Base-by-base conservation (phyloP, 2,797 vertebrate genomes). In the Philypnodon macrostomus region DNA sequence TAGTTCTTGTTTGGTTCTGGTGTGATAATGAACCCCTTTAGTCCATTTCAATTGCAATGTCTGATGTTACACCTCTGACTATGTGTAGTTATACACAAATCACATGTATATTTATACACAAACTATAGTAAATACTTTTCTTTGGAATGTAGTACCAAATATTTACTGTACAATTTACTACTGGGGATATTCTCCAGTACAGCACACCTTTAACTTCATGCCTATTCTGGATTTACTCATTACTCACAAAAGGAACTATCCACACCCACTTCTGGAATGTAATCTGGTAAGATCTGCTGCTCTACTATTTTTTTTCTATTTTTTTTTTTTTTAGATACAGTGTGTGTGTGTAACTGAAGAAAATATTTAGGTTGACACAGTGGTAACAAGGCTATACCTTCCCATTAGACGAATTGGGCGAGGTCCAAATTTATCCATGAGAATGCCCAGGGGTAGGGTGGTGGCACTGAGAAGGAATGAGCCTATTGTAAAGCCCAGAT, bases 401-500 rank as follows among this genome's bases (percentile, higher is more conserved):
- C 94, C 94, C 5, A 89, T 2, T 27, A 96, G 88, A n/a, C 94
- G 90, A 1, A 93, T 79, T 0, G 92, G 93, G 32, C 93, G 87
- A 0, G 94, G 94, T 1, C 94, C 93, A 19, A 88, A 92, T 60
- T 50, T 85, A 80, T 91, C 90, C 90, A 91, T 91, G 40, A 92
- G 84, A 42, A 91, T 88, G 2, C 90, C 90, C 0, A 96, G 86
- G 0, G 94, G 94, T 26, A 96, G 77, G 0, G 94, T 95, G 52
- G 93, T 88, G 4, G 94, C 93, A 0, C 93, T 96, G 39, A 96
- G 90, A 61, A 95, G 57, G 50, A 95, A 96, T 19, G 92, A 93
- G 19, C 94, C 94, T 0, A 95, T 92, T 55, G 93, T 95, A 74
- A 96, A 96, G 36, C 92, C 94, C 70, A 96, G 63, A 44, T 93